Evolutionary conservation across 2,113 vertebrate genomes (phyloP).

Genomic region (Cercopithecus mona): DNA sequence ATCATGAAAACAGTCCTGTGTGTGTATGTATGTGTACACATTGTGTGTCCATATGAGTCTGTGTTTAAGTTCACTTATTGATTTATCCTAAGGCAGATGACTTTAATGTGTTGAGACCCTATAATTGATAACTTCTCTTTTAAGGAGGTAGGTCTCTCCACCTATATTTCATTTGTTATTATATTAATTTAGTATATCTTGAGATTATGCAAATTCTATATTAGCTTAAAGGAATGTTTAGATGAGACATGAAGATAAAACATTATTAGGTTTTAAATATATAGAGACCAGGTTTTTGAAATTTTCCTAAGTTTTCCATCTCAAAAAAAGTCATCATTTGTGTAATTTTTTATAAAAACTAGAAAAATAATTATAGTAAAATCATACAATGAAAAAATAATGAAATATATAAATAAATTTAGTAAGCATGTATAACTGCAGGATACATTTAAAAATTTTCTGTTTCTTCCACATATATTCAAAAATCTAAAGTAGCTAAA

Average conservation of each 20-base stretch:
- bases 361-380: not conserved
- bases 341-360: not conserved
- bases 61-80: not conserved
- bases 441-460: not conserved
- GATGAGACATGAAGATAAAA: not conserved
- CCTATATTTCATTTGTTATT: not conserved
- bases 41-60: not conserved
- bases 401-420: not conserved
- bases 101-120: not conserved
- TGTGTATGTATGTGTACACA: not conserved
- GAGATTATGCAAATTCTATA: not conserved
- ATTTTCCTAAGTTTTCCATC: not conserved
- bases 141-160: not conserved
- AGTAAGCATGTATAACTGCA: not conserved
- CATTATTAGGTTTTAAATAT: not conserved
- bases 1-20: not conserved
- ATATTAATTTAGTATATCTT: not conserved
- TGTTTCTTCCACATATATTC: not conserved
- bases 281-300: not conserved
- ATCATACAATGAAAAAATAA: not conserved
- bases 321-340: not conserved
- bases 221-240: not conserved
- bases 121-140: not conserved
- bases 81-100: not conserved
- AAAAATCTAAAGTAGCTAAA: not conserved